Evolutionary conservation across 1,140 invertebrate genomes (phyloP).

Genomic region (Agrypnia vestita): DNA sequence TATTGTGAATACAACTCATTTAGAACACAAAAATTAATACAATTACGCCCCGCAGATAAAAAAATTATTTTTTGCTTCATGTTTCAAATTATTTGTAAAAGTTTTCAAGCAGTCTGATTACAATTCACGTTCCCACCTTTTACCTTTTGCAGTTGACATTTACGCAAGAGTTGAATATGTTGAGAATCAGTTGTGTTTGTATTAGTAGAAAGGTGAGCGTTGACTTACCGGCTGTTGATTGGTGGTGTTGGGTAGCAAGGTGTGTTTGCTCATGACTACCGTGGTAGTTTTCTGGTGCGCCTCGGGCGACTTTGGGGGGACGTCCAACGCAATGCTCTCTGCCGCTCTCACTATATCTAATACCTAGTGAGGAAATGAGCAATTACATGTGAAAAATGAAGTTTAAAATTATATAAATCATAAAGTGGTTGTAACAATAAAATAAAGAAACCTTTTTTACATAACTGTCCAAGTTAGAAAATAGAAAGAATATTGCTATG

Average conservation of each 20-base stretch:
- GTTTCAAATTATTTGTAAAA: too few species aligned
- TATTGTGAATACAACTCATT: too few species aligned
- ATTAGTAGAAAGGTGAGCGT: constrained; percentile 8
- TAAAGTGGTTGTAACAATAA: too few species aligned
- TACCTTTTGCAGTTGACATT: constrained; percentile 4
- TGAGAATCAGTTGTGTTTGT: constrained; percentile 6
- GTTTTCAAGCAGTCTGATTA: too few species aligned
- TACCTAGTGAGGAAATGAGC: constrained; percentile 73
- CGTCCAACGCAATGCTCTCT: constrained; percentile 82
- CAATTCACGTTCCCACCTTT: not conserved
- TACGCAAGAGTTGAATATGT: not conserved
- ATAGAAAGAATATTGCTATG: too few species aligned
- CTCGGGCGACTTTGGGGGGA: constrained; percentile 86
- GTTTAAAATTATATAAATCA: too few species aligned
- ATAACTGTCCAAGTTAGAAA: too few species aligned
- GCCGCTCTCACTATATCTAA: constrained; percentile 91
- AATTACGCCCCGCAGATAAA: too few species aligned
- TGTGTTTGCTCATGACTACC: constrained; percentile 95
- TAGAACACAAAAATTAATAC: too few species aligned
- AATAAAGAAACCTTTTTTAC: too few species aligned
- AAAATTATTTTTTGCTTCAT: too few species aligned
- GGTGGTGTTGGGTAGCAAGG: constrained; percentile 70
- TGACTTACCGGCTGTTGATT: constrained; percentile 68
- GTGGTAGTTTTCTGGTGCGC: constrained; percentile 91
- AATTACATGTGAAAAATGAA: not conserved